These are phyloP conservation scores for Rissa tridactyla DNA, from an alignment of 2,113 vertebrate species.

Conservation along the genomic window DNA sequence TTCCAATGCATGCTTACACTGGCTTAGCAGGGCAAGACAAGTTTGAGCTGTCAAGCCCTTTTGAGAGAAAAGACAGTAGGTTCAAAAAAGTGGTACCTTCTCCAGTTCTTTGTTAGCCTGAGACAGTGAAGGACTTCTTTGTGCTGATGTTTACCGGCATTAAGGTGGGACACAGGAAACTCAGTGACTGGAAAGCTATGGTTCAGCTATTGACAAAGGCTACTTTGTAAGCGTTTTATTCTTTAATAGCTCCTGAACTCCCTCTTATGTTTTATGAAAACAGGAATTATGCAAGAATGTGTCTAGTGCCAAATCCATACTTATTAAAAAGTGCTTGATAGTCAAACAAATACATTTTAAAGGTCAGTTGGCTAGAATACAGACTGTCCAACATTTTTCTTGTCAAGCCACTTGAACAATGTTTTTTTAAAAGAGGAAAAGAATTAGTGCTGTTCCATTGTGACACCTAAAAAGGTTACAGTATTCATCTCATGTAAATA, in stretches of 20 bases:
- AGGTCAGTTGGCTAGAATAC: slow-evolving; percentile 27
- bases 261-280: neutral
- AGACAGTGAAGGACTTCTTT: neutral
- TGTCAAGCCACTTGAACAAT: neutral
- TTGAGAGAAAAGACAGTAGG: neutral
- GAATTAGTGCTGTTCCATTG: neutral
- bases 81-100: neutral
- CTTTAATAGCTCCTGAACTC: neutral
- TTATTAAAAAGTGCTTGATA: neutral
- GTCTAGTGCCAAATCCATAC: neutral
- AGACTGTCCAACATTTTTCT: neutral
- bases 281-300: neutral
- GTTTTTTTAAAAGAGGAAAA: neutral
- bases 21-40: neutral
- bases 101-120: neutral
- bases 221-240: neutral
- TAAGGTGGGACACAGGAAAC: neutral
- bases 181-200: neutral
- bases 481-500: neutral
- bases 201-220: neutral
- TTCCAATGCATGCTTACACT: neutral
- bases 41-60: neutral
- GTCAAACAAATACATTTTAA: slow-evolving; percentile 27
- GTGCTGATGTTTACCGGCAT: neutral
- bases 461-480: neutral